Evolutionary conservation across 2,113 vertebrate species (phyloP).

Genomic region (Dipodomys merriami): DNA sequence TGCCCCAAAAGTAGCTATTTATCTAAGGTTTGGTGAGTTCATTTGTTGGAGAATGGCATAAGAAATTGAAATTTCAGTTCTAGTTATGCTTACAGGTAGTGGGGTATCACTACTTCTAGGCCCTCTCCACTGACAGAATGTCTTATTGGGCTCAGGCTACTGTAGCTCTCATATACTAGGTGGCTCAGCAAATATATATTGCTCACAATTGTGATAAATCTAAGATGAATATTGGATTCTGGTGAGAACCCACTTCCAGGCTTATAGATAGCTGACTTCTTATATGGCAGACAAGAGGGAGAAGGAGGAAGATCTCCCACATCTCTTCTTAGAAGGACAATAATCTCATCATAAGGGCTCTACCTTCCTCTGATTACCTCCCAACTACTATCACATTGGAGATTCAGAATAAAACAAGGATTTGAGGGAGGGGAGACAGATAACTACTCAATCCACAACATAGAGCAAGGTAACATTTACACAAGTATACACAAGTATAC

Average conservation of each 20-base stretch:
- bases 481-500: not conserved
- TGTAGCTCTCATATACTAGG: not conserved
- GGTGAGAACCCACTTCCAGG: not conserved
- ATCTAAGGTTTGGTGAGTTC: not conserved
- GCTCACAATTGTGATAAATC: not conserved
- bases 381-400: not conserved
- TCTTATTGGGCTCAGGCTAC: not conserved
- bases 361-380: not conserved
- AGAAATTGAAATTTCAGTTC: not conserved
- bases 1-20: not conserved
- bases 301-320: not conserved
- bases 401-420: not conserved
- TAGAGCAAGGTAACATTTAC: not conserved
- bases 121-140: not conserved
- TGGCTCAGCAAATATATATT: not conserved
- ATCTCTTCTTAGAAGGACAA: not conserved
- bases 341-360: not conserved
- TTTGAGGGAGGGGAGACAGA: no score
- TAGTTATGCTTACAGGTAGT: not conserved
- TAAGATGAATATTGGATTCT: not conserved
- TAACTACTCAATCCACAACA: not conserved
- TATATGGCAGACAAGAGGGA: not conserved
- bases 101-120: not conserved
- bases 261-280: not conserved
- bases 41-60: not conserved